Evolutionary conservation across 2,888 invertebrate genomes (phyloP).

Genomic region (Norana najaformis): DNA sequence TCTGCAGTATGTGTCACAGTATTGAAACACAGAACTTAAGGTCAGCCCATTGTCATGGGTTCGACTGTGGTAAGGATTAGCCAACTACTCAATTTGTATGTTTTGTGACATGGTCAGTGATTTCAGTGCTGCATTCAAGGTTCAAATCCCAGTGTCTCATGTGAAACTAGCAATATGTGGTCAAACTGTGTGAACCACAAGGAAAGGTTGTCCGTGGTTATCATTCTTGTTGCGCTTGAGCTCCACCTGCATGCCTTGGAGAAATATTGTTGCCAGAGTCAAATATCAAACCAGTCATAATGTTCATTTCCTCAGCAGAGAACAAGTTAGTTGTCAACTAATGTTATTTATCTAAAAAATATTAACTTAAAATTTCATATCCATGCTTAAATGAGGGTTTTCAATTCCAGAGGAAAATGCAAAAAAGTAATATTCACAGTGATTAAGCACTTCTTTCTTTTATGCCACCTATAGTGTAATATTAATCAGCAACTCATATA

Average conservation of each 20-base stretch:
- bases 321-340: background rate
- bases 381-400: background rate
- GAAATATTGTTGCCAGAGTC: background rate
- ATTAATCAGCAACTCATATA: background rate
- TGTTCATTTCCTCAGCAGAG: background rate
- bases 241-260: background rate
- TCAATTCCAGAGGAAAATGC: no score
- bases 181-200: no score
- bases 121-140: no score
- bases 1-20: conserved; percentile 66
- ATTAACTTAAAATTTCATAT: no score
- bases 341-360: background rate
- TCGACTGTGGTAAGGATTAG: background rate
- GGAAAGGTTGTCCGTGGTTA: no score
- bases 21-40: conserved; percentile 42
- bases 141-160: no score
- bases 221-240: no score
- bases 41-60: background rate
- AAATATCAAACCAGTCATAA: background rate
- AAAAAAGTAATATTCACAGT: background rate
- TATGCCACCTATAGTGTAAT: background rate
- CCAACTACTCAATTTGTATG: no score
- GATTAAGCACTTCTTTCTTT: background rate
- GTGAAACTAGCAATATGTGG: no score
- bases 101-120: no score